A percentile compares a stretch with the other conserved stretches of the same genome.
These are phyloP conservation scores for Tetrapedia diversipes DNA, from an alignment of 2,888 invertebrate genomes.

Conservation along the genomic window DNA sequence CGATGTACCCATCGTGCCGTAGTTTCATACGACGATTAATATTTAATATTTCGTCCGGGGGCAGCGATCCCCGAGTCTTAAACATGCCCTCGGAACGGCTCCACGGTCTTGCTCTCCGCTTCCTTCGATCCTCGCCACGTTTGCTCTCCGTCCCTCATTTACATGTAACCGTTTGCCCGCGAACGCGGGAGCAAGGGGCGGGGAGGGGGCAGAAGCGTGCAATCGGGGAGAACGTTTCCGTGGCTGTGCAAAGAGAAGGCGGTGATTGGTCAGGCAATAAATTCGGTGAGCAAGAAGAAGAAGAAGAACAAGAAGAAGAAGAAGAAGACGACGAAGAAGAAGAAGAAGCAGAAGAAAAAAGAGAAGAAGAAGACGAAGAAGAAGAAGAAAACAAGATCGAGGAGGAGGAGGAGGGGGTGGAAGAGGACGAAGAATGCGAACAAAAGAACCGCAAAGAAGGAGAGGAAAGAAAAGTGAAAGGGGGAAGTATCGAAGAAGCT, in stretches of 20 bases:
- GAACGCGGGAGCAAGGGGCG: conserved; percentile 1
- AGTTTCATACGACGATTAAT: conserved; percentile 30
- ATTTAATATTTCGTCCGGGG: conserved; percentile 36
- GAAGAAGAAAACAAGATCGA: background rate
- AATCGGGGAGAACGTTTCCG: conserved; percentile 41
- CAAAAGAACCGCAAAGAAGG: background rate
- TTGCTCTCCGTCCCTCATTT: conserved; percentile 30
- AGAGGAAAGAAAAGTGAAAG: background rate
- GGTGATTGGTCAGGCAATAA: conserved; percentile 42
- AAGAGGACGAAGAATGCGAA: background rate
- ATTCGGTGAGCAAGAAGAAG: conserved; percentile 40
- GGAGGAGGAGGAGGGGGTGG: background rate
- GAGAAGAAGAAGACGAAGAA: background rate
- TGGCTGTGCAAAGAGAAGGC: conserved; percentile 43
- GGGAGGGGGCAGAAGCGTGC: conserved; percentile 18
- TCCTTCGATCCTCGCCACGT: conserved; percentile 14
- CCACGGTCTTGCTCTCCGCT: conserved; percentile 14
- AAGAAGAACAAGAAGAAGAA: background rate
- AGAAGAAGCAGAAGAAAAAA: background rate
- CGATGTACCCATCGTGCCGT: background rate
- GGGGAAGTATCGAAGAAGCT: conserved; percentile 13
- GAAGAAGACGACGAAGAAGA: background rate
- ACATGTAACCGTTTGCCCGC: conserved; percentile 33
- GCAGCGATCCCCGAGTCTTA: background rate
- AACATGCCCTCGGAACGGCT: conserved; percentile 18